Evolutionary conservation across 2,797 vertebrate genomes (phyloP).

Genomic region (Peromyscus melanophrys): DNA sequence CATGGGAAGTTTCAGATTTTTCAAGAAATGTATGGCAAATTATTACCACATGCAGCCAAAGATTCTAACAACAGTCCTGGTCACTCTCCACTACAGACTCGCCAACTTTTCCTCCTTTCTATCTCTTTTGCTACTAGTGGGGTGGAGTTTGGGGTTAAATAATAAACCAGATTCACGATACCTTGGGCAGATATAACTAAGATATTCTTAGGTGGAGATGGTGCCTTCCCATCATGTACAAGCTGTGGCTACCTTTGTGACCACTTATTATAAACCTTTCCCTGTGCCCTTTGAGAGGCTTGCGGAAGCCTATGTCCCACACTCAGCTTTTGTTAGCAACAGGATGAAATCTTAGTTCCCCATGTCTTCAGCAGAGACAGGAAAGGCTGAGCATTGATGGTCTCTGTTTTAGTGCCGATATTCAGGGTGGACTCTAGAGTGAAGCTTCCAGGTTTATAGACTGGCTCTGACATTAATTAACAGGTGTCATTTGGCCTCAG

Average conservation of each 20-base stretch:
- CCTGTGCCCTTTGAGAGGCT: background rate
- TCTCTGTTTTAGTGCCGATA: background rate
- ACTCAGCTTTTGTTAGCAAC: background rate
- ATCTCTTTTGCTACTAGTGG: fast-evolving
- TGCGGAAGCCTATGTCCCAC: background rate
- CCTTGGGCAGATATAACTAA: fast-evolving
- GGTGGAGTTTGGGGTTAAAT: background rate
- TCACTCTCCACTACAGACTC: too few relatives aligned
- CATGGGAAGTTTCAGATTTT: background rate
- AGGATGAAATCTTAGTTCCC: background rate
- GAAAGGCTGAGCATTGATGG: fast-evolving
- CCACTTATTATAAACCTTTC: too few relatives aligned
- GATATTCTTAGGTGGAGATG: background rate
- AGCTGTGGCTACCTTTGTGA: background rate
- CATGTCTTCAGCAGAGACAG: background rate
- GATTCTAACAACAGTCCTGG: background rate
- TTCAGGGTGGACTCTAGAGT: background rate
- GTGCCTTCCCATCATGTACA: background rate
- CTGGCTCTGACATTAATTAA: background rate
- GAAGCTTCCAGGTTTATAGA: background rate
- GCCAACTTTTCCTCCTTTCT: background rate
- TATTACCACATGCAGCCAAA: background rate
- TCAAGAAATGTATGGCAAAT: background rate
- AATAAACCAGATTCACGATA: background rate
- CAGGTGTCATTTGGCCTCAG: background rate